Evolutionary conservation across 2,797 vertebrate species (phyloP).

Genomic region (Pantherophis alleghaniensis): DNA sequence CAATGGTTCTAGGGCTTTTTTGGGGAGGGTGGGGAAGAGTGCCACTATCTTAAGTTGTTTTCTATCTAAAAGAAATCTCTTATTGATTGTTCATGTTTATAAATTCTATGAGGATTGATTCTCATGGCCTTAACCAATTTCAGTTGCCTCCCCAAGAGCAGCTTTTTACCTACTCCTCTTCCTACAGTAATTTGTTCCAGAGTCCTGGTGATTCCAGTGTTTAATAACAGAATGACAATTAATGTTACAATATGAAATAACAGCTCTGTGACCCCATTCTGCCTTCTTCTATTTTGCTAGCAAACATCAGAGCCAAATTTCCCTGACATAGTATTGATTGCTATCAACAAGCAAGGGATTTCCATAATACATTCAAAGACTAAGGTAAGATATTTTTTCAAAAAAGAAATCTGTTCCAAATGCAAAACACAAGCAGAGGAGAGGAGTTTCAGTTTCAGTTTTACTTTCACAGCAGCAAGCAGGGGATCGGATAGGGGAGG

Average conservation of each 20-base stretch:
- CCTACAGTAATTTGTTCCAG: neutral
- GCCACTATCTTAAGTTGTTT: neutral
- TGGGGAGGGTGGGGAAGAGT: fast-evolving
- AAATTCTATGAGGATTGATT: neutral
- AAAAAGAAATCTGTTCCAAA: too few species aligned
- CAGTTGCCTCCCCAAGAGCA: neutral
- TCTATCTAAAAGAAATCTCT: neutral
- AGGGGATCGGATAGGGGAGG: too few species aligned
- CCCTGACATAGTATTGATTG: constrained; percentile 89
- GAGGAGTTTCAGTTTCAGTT: too few species aligned
- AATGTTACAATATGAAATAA: neutral
- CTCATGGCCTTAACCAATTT: neutral
- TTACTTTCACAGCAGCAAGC: too few species aligned
- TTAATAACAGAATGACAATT: neutral
- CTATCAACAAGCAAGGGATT: constrained; percentile 90
- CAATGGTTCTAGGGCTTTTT: neutral
- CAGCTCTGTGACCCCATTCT: neutral
- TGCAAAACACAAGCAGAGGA: too few species aligned
- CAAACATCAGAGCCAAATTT: constrained; percentile 90
- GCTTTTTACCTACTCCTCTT: neutral
- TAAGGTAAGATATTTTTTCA: constrained; percentile 77
- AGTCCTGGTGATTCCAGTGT: neutral
- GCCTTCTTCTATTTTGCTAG: constrained; percentile 66
- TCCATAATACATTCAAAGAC: constrained; percentile 90
- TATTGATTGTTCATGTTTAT: neutral